Percentiles rank a stretch among this genome's conserved stretches.
These are phyloP conservation scores for Halictus ligatus DNA, from an alignment of 2,888 invertebrate species.

Conservation along the genomic window DNA sequence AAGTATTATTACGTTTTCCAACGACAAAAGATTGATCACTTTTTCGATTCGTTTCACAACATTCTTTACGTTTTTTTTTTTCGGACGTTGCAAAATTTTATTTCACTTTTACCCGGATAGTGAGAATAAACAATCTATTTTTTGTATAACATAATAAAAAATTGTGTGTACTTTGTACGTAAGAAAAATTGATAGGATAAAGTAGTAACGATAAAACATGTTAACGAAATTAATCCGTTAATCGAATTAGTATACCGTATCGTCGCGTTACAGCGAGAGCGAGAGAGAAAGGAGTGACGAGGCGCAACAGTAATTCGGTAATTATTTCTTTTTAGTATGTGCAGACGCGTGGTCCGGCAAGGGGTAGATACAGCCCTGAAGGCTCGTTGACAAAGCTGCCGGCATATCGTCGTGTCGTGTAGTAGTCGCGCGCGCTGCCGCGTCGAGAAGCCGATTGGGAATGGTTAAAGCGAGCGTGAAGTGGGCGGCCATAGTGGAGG, in stretches of 20 bases:
- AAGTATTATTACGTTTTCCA: neutral
- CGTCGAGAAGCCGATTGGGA: constrained; percentile 59
- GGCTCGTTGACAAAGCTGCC: constrained; percentile 57
- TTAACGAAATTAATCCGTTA: neutral
- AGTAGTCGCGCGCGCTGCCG: constrained; percentile 54
- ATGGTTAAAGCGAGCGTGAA: constrained; percentile 60
- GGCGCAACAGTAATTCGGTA: neutral
- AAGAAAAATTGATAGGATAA: neutral
- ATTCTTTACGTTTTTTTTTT: neutral
- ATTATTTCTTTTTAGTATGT: constrained; percentile 14
- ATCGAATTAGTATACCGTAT: neutral
- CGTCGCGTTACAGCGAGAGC: neutral
- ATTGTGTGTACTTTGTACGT: neutral
- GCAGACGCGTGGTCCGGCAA: constrained; percentile 9
- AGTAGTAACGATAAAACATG: neutral
- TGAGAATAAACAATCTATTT: neutral
- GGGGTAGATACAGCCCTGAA: constrained; percentile 43
- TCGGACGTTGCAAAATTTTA: neutral
- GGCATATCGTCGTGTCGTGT: constrained; percentile 45
- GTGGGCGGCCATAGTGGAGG: constrained; percentile 52
- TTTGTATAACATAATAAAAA: neutral
- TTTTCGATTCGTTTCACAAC: neutral
- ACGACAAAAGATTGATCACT: neutral
- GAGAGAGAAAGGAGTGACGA: neutral
- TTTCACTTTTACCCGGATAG: neutral